Conservation (phyloP, 2,888 invertebrate species). For the Tortricodes alternella region DNA sequence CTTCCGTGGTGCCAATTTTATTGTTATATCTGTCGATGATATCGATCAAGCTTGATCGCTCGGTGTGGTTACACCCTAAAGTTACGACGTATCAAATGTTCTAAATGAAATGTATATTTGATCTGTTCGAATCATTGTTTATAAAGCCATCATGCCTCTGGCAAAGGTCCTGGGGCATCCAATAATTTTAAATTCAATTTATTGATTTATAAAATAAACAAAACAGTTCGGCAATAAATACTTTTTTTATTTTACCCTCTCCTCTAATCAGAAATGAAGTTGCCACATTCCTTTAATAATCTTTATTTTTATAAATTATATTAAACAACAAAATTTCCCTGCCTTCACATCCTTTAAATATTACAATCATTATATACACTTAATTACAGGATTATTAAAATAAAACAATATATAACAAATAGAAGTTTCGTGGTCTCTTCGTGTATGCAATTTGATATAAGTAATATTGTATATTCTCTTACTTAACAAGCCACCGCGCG, state of each 20-base stretch:
- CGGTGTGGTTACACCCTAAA: too few relatives aligned
- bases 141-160: not conserved
- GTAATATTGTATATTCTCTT: slow-evolving; percentile 21
- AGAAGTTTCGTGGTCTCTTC: slow-evolving; percentile 22
- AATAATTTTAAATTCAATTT: not conserved
- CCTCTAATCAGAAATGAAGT: slow-evolving; percentile 4
- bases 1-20: too few relatives aligned
- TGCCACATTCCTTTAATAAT: slow-evolving; percentile 39
- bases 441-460: slow-evolving; percentile 18
- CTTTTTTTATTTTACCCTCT: not conserved
- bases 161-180: not conserved
- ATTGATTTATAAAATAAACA: slow-evolving; percentile 3
- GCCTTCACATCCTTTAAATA: slow-evolving; percentile 55
- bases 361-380: slow-evolving; percentile 59
- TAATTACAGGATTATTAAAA: slow-evolving; percentile 68
- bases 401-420: slow-evolving; percentile 43
- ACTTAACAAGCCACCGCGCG: not conserved
- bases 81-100: too few relatives aligned
- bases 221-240: not conserved
- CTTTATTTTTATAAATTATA: slow-evolving; percentile 71
- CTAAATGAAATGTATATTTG: not conserved
- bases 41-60: too few relatives aligned
- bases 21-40: too few relatives aligned
- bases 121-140: not conserved
- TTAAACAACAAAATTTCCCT: slow-evolving; percentile 57